Evolutionary conservation across 2,888 invertebrate genomes (phyloP).

Genomic region (Hydriomena furcata): DNA sequence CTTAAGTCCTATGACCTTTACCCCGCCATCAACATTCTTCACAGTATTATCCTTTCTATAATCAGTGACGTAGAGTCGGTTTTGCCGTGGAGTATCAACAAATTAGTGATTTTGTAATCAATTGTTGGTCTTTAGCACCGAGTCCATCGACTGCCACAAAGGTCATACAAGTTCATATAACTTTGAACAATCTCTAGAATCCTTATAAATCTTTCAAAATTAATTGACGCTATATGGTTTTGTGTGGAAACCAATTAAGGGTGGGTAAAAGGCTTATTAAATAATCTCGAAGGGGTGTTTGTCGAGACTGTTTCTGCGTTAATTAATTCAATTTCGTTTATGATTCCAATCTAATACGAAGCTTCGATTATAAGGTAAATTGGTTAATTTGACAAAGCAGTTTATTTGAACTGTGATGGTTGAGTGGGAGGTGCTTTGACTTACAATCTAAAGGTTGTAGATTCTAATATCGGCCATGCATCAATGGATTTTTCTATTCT

Average conservation of each 20-base stretch:
- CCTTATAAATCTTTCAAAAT: constrained; percentile 29
- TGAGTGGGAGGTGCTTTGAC: too few species aligned
- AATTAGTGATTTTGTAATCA: constrained; percentile 15
- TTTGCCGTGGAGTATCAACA: background rate
- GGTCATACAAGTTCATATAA: constrained; percentile 33
- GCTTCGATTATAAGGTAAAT: constrained; percentile 23
- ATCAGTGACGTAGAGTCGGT: background rate
- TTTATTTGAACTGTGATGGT: too few species aligned
- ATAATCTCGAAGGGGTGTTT: constrained; percentile 24
- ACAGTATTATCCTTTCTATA: constrained; percentile 7
- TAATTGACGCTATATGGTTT: constrained; percentile 21
- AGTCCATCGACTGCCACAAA: constrained; percentile 24
- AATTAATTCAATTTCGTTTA: constrained; percentile 28
- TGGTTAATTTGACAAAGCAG: constrained; percentile 19
- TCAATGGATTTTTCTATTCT: too few species aligned
- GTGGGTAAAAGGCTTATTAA: constrained; percentile 25
- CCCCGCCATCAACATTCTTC: constrained; percentile 1
- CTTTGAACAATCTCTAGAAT: constrained; percentile 20
- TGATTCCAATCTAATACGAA: constrained; percentile 19
- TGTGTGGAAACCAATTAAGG: constrained; percentile 22
- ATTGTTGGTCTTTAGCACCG: constrained; percentile 23
- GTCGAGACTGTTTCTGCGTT: constrained; percentile 16
- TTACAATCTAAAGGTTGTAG: too few species aligned
- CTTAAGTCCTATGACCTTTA: constrained; percentile 1
- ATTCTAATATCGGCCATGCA: too few species aligned